A percentile compares a stretch with the other conserved stretches of the same genome.
These are phyloP conservation scores for Phanerotoma sp. DNA, from an alignment of 2,888 invertebrate genomes.

Conservation along the genomic window DNA sequence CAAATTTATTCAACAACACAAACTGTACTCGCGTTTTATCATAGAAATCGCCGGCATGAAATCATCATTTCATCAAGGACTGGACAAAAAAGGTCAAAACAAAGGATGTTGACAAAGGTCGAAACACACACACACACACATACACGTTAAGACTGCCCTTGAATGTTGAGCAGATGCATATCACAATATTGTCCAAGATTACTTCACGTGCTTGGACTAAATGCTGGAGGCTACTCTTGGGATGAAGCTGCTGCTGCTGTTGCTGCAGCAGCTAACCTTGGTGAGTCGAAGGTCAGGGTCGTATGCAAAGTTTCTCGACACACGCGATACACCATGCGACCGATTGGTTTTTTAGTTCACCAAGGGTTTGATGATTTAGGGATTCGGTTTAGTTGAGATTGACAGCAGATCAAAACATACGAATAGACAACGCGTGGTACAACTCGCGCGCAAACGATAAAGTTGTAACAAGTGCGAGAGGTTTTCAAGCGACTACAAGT, in stretches of 20 bases:
- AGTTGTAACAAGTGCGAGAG: constrained; percentile 32
- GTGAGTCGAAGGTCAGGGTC: constrained; percentile 16
- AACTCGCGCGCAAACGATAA: constrained; percentile 12
- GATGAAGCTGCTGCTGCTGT: neutral
- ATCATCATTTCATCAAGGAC: no score
- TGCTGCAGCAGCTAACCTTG: constrained; percentile 7
- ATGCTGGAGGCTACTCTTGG: neutral
- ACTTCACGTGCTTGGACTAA: neutral
- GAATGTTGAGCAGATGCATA: neutral
- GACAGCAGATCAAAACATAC: neutral
- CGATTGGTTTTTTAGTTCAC: neutral
- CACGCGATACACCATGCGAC: constrained; percentile 19
- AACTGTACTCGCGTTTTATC: no score
- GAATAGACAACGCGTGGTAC: constrained; percentile 5
- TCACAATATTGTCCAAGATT: neutral
- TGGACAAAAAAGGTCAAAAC: no score
- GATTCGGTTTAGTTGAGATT: no score
- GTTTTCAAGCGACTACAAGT: constrained; percentile 52
- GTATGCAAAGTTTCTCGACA: constrained; percentile 4
- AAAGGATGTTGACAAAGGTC: no score
- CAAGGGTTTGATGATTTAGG: no score
- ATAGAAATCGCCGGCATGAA: neutral
- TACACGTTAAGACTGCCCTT: no score
- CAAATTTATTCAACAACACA: neutral
- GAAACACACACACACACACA: no score